Conservation (phyloP, 2,113 vertebrate species). For the Terrapene triunguis region DNA sequence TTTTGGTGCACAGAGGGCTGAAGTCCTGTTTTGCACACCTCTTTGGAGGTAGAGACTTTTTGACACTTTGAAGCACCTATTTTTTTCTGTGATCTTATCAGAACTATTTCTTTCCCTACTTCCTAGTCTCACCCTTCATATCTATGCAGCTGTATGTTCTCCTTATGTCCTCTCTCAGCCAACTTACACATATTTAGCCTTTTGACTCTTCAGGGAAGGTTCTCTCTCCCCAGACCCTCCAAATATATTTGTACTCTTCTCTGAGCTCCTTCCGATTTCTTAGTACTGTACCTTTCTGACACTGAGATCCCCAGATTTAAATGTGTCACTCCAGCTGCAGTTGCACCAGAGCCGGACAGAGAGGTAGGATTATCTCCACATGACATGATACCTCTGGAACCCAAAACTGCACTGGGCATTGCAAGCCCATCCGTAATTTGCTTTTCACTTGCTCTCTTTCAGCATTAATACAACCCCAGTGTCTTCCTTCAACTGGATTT, state of each 20-base stretch:
- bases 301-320: background rate
- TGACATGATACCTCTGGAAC: rapidly evolving
- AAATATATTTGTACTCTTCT: background rate
- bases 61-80: background rate
- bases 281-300: background rate
- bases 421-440: background rate
- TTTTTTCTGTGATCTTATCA: background rate
- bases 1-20: background rate
- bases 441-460: background rate
- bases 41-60: background rate
- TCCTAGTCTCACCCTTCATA: background rate
- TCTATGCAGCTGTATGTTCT: background rate
- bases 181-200: background rate
- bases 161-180: background rate
- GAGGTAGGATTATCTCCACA: rapidly evolving
- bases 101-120: background rate
- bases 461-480: background rate
- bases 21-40: background rate
- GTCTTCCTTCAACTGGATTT: background rate
- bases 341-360: background rate
- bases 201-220: background rate
- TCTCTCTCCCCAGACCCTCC: background rate
- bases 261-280: background rate
- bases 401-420: background rate
- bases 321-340: background rate